Base-by-base conservation (phyloP, 2,113 vertebrate genomes). In the Gopherus flavomarginatus region DNA sequence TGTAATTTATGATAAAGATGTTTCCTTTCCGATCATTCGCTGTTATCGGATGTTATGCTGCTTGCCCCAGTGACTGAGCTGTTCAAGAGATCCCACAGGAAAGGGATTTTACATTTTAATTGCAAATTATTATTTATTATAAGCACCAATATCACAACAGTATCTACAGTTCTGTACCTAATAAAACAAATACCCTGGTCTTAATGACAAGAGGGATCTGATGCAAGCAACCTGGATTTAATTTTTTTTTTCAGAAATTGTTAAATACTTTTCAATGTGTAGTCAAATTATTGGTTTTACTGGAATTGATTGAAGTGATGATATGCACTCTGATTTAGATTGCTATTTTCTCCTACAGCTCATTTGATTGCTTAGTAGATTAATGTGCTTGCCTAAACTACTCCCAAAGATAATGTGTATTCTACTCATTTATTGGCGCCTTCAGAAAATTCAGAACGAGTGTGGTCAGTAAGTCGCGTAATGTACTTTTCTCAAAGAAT, bases 221-320 rank as follows among this genome's bases (percentile, higher is more conserved):
- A 24, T 22, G 11, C 72, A 44, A 77, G 22, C 53, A 57, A 57
- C 42, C 12, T 57, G n/a, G 38, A 88, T 82, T 85, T 91, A 29
- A 57, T 82, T 88, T 97, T 96, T 44, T 42, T 83, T 89, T 91
- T 90, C 52, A 44, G 27, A 50, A 26, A 38, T 42, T 21, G 8
- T 75, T 75, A 75, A n/a, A 42, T 75, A 42, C 77, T 87, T 75
- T 59, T 80, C 47, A 89, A 86, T 21, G 29, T 62, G 38, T 12
- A 90, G 83, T 87, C 22, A 92, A 83, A 94, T 8, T 21, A 24
- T 87, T 95, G 50, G 8, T 53, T 94, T 93, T n/a, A 69, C 0
- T 26, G 69, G 72, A 84, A 21, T 65, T 93, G 11, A 87, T 89
- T 92, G 89, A 94, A 93, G 91, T 56, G 59, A 47, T 84, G 75